Conservation (phyloP, 2,113 vertebrate genomes). For the Fulica atra region DNA sequence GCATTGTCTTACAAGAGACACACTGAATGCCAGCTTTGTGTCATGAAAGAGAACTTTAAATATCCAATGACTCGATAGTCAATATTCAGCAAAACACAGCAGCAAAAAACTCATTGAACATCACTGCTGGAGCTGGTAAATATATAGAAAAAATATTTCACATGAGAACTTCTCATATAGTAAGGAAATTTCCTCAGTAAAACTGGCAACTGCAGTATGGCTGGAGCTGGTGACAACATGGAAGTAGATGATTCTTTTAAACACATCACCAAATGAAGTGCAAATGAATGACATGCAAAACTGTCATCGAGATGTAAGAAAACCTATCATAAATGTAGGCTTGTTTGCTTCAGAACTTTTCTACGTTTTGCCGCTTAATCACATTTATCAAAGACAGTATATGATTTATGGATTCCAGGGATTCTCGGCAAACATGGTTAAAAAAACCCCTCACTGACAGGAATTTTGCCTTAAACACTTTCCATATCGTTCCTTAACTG, state of each 20-base stretch:
- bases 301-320: constrained; percentile 14
- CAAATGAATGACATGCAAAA: constrained; percentile 1
- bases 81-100: constrained; percentile 6
- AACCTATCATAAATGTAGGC: not conserved
- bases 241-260: not conserved
- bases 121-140: not conserved
- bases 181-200: constrained; percentile 3
- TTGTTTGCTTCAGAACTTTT: not conserved
- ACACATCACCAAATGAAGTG: constrained; percentile 4
- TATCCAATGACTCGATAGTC: not conserved
- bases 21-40: not conserved
- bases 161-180: not conserved
- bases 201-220: not conserved
- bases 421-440: not conserved
- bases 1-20: not conserved
- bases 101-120: not conserved
- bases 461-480: constrained; percentile 6
- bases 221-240: not conserved
- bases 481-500: not conserved
- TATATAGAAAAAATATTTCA: not conserved
- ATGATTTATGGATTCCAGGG: not conserved
- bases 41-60: not conserved
- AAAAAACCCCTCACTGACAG: not conserved
- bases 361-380: not conserved
- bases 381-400: not conserved